Evolutionary conservation across 2,113 vertebrate species (phyloP).

Genomic region (Catharus bicknelli): DNA sequence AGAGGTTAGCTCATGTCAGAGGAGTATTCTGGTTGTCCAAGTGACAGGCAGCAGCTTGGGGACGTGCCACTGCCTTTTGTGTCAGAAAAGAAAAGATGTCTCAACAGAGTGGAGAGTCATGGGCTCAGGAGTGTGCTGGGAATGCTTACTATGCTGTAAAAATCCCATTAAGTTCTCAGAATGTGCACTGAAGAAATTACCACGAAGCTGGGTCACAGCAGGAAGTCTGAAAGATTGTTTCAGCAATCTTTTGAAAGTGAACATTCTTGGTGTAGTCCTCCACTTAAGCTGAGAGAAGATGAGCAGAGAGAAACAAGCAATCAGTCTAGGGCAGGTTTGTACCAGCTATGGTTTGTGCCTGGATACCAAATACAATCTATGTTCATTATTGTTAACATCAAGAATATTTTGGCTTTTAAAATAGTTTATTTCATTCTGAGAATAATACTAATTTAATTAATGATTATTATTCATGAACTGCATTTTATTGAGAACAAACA

Average conservation of each 20-base stretch:
- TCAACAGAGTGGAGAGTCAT: background rate
- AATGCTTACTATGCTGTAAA: background rate
- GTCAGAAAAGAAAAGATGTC: background rate
- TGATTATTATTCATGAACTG: background rate
- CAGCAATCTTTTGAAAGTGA: background rate
- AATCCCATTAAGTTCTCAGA: background rate
- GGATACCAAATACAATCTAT: background rate
- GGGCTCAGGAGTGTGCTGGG: background rate
- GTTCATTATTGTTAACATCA: background rate
- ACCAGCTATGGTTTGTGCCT: background rate
- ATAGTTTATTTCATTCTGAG: background rate
- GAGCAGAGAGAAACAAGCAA: background rate
- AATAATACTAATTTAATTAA: background rate
- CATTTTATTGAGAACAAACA: slow-evolving; percentile 49
- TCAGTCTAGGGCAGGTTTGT: background rate
- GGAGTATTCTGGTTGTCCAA: background rate
- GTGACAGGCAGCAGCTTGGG: background rate
- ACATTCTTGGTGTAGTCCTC: background rate
- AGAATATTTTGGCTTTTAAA: background rate
- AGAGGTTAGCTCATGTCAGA: background rate
- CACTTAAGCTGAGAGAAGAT: background rate
- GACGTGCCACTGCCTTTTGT: background rate
- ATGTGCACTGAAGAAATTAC: background rate
- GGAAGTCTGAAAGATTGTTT: background rate
- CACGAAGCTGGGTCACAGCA: background rate